Base-by-base conservation (phyloP, 2,113 vertebrate genomes). In the Phalacrocorax carbo region DNA sequence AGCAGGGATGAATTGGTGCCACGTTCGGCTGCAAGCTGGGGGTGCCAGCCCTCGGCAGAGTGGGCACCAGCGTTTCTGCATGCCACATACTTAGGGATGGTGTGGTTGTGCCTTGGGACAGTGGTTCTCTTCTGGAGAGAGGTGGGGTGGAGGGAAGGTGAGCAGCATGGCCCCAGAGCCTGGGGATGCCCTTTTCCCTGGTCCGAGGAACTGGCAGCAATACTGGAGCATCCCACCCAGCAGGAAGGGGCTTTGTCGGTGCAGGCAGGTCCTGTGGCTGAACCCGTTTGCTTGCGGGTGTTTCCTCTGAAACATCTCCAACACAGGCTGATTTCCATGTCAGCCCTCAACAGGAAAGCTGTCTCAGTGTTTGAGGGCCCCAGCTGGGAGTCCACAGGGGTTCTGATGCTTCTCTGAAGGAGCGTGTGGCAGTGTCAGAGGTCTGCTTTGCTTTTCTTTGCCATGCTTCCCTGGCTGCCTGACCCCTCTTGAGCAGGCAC, bases 41-140 rank as follows among this genome's bases (percentile, higher is more conserved):
- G 6, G 2, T 65, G 58, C 58, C 5, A 3, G 42, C 62, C 34
- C 19, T 60, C 0, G 2, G 69, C 40, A 29, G 6, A 1, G 42
- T 4, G 2, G 26, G 11, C 38, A 32, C 49, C 0, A 2, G 42
- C 14, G 6, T 32, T 44, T 72, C 69, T 0, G 0, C 0, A 2
- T 30, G 46, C 51, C 14, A 20, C 16, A 2, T 46, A 26, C 54
- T 61, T 3, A 4, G n/a, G 16, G 34, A 6, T 3, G 2, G 22
- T 18, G 38, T 4, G 3, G 65, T 11, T 30, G 51, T 90, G 65
- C 55, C 42, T 68, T 0, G 7, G 49, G 36, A 54, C 30, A 32
- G 57, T 4, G 2, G 25, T 54, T 55, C 55, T 69, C 10, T 51
- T 17, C 55, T 12, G 61, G 13, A 32, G 40, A 5, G 72, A 20